A percentile compares a stretch with the other conserved stretches of the same genome.
These are phyloP conservation scores for Ypsolopha scabrella DNA, from an alignment of 2,888 invertebrate species.

Conservation along the genomic window DNA sequence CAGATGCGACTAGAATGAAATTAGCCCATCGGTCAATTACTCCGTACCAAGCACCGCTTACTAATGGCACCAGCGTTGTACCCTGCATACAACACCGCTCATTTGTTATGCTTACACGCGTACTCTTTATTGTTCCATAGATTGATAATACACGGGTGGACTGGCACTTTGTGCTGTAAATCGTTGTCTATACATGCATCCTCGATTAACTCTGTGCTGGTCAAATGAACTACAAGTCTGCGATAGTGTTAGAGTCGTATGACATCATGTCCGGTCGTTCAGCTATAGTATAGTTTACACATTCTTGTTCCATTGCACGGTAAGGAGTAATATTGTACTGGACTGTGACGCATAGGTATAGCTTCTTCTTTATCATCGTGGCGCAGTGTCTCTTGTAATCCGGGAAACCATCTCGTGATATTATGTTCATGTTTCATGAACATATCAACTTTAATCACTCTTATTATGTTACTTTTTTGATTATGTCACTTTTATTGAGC, in stretches of 20 bases:
- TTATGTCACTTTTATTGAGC: no score
- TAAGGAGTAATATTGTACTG: slow-evolving; percentile 24
- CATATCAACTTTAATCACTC: no score
- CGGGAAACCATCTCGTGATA: no score
- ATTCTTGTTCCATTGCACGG: slow-evolving; percentile 32
- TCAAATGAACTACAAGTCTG: slow-evolving; percentile 45
- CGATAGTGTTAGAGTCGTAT: slow-evolving; percentile 37
- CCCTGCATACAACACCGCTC: slow-evolving; percentile 57
- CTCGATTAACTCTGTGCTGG: slow-evolving; percentile 61
- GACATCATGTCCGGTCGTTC: slow-evolving; percentile 62
- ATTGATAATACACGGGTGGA: slow-evolving; percentile 68
- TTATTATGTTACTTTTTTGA: no score
- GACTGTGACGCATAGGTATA: slow-evolving; percentile 37
- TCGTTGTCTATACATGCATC: slow-evolving; percentile 65
- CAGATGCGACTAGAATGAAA: slow-evolving; percentile 65
- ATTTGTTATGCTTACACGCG: slow-evolving; percentile 55
- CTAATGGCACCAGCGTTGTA: slow-evolving; percentile 58
- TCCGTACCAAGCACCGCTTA: slow-evolving; percentile 53
- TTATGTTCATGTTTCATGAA: no score
- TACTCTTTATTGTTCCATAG: slow-evolving; percentile 67
- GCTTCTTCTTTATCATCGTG: no score
- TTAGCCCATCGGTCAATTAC: slow-evolving; percentile 67
- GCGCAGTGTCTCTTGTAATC: no score
- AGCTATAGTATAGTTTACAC: slow-evolving; percentile 54
- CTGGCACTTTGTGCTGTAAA: slow-evolving; percentile 66